A percentile compares a stretch with the other conserved stretches of the same genome.
Evolutionary conservation across 2,113 vertebrate species (phyloP).

Genomic region (Brachionichthys hirsutus): DNA sequence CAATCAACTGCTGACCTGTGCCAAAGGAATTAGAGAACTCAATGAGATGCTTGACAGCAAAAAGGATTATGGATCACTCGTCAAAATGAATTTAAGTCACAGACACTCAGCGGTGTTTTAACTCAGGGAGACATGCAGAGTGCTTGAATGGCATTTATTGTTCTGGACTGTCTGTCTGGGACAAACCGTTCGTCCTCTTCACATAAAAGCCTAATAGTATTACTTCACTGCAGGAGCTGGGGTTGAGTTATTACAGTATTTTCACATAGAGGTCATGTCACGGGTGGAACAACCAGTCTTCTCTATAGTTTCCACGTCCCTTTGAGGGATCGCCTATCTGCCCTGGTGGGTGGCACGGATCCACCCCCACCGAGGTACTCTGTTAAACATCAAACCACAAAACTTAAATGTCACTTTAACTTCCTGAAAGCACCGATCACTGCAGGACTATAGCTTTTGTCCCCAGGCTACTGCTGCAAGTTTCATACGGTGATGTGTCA

Average conservation of each 20-base stretch:
- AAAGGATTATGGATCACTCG: constrained; percentile 33
- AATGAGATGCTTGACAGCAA: constrained; percentile 26
- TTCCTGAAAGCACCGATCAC: constrained; percentile 60
- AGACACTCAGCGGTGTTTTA: constrained; percentile 28
- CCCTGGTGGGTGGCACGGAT: constrained; percentile 53
- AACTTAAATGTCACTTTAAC: constrained; percentile 73
- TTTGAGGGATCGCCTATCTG: constrained; percentile 44
- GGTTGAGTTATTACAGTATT: constrained; percentile 36
- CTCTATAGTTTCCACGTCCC: constrained; percentile 30
- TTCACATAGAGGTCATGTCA: constrained; percentile 24
- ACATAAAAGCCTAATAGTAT: constrained; percentile 45
- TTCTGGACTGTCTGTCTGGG: constrained; percentile 27
- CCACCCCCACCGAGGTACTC: constrained; percentile 50
- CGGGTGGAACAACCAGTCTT: constrained; percentile 24
- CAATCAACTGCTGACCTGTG: too few relatives aligned
- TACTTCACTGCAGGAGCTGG: constrained; percentile 32
- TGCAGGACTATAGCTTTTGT: constrained; percentile 41
- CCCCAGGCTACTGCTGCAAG: constrained; percentile 41
- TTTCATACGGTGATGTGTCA: constrained; percentile 55
- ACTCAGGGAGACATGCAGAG: constrained; percentile 22
- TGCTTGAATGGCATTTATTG: constrained; percentile 50
- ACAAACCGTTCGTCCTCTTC: constrained; percentile 28
- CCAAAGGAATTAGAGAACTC: too few relatives aligned
- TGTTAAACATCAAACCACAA: constrained; percentile 56
- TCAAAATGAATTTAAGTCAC: constrained; percentile 46